These are phyloP conservation scores for Teleopsis dalmanni DNA, from an alignment of 1,140 invertebrate genomes.

Conservation along the genomic window DNA sequence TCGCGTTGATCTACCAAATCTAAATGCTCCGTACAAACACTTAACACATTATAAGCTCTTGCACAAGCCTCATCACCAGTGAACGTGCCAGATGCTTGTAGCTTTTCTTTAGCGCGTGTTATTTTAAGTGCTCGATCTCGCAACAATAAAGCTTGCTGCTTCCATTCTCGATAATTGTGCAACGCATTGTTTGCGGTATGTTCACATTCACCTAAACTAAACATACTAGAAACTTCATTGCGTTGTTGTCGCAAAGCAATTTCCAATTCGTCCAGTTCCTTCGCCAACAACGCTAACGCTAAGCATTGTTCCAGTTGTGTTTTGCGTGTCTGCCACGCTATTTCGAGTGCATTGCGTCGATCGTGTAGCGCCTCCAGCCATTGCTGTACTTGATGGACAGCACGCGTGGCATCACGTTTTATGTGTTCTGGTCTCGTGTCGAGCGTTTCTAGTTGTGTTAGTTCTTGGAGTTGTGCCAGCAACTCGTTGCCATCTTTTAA, in stretches of 20 bases:
- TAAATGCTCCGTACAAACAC: conserved; percentile 64
- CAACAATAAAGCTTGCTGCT: conserved; percentile 64
- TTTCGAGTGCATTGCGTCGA: conserved; percentile 62
- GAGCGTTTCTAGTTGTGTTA: conserved; percentile 58
- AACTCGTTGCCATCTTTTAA: conserved; percentile 72
- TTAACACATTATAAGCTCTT: conserved; percentile 65
- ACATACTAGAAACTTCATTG: conserved; percentile 26
- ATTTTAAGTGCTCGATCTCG: conserved; percentile 71
- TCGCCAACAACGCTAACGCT: conserved; percentile 63
- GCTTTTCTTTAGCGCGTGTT: conserved; percentile 68
- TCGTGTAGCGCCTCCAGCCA: conserved; percentile 74
- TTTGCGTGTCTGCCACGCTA: conserved; percentile 62
- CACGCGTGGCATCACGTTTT: conserved; percentile 54
- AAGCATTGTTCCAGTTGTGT: conserved; percentile 69
- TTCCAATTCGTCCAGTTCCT: conserved; percentile 63
- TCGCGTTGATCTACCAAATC: conserved; percentile 64
- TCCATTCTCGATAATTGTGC: conserved; percentile 62
- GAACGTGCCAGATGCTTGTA: conserved; percentile 61
- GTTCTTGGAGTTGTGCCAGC: conserved; percentile 60
- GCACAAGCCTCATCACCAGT: conserved; percentile 62
- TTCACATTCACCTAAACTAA: conserved; percentile 56
- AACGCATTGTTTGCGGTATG: conserved; percentile 61
- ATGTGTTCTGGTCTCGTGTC: conserved; percentile 69
- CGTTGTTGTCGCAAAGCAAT: conserved; percentile 47
- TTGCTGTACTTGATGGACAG: conserved; percentile 62